Conservation (phyloP, 30 jellyfish, hydroid and myxozoan genomes). For the Haliclystus octoradiatus region DNA sequence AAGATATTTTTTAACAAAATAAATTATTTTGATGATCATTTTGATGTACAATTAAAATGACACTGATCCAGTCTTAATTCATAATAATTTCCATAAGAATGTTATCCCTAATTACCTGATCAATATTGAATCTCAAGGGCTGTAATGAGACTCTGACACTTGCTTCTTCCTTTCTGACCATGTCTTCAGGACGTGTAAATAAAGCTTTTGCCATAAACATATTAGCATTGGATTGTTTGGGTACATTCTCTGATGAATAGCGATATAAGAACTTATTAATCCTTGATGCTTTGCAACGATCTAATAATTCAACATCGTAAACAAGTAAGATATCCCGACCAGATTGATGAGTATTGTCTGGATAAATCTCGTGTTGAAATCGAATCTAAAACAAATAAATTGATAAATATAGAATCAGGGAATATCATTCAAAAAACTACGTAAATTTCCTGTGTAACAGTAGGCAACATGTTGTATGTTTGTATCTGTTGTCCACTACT, state of each 20-base stretch:
- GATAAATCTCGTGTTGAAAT: slow-evolving; percentile 86
- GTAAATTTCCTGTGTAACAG: too few species aligned
- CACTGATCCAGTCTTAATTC: too few species aligned
- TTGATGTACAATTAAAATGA: too few species aligned
- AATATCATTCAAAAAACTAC: background rate
- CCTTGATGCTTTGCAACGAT: slow-evolving; percentile 73
- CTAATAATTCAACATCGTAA: slow-evolving; percentile 84
- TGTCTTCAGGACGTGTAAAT: slow-evolving; percentile 86
- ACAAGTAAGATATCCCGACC: slow-evolving; percentile 83
- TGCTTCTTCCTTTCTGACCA: slow-evolving; percentile 81
- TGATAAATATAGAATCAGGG: background rate
- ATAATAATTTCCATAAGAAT: too few species aligned
- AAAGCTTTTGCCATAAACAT: slow-evolving; percentile 74
- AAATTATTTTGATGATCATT: too few species aligned
- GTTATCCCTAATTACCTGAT: slow-evolving; percentile 38
- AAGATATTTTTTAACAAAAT: too few species aligned
- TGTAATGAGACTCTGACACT: slow-evolving; percentile 79
- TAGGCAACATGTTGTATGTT: too few species aligned
- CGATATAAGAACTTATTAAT: slow-evolving; percentile 83
- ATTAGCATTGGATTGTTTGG: slow-evolving; percentile 85
- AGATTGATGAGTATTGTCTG: slow-evolving; percentile 57
- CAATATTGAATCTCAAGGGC: slow-evolving; percentile 80
- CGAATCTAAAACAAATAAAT: slow-evolving; percentile 47
- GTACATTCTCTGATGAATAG: slow-evolving; percentile 77
- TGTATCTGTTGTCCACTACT: too few species aligned